Evolutionary conservation across 2,888 invertebrate species (phyloP), one percentile per base, ranked within the genome.

Genomic region (Orthosia incerta): DNA sequence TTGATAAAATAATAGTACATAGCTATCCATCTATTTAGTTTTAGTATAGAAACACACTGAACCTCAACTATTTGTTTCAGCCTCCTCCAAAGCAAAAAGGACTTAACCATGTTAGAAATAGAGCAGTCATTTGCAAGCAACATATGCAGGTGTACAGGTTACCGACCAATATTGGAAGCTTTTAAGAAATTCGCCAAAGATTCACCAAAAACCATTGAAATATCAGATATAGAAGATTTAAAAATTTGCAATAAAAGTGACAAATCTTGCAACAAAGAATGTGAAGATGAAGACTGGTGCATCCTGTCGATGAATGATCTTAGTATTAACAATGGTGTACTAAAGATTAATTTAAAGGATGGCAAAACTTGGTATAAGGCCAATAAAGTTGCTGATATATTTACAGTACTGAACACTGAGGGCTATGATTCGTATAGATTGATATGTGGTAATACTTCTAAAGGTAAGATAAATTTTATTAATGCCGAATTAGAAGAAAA

Each of bases 121-220:
- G 98, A 98, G 89, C 97, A 98, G 83, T 97, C 97, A 0, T 97
- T 98, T 80, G 98, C 97, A 18, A 97, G 98, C 74, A 98, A 98
- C 83, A 97, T 98, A n/a, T 98, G 98, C 82, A 97, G 98, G 59
- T 98, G 98, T 88, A 98, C 98, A 0, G 98, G 98, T 0, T 98
- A 98, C 86, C 95, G 98, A 13, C 97, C 98, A 2, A 98, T 98
- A 70, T 90, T 98, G 60, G 98, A 98, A 85, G 97, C 98, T 1
- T 98, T 98, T 92, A 98, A 98, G 88, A 97, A 97, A n/a, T 97
- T 98, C 78, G 97, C 98, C 0, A 94, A 89, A 39, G 98, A 98
- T 87, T 96, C 97, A 11, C 95, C 96, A 0, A 83, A 88, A n/a
- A 91, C 95, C 0, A 92, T 94, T 23, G 91, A 92, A 63, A 93